phyloP scores from a whole-genome alignment of 2,888 invertebrate genomes.

The Drosophila buzzatii region DNA sequence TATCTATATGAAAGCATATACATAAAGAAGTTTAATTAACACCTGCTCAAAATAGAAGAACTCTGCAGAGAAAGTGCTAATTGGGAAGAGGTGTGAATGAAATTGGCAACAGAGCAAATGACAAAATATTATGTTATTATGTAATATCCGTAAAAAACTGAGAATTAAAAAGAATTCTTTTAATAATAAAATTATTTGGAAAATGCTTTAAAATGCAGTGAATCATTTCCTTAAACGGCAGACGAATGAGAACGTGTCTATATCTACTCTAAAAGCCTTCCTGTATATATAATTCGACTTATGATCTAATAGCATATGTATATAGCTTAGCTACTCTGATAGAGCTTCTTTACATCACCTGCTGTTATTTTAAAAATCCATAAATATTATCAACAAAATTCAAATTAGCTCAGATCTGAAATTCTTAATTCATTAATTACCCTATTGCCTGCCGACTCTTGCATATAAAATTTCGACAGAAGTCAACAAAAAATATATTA shows the following conservation, averaged over 20 bases:
- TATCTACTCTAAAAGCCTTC: background rate
- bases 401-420: background rate
- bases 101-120: conserved; percentile 13
- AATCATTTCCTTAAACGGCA: background rate
- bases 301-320: background rate
- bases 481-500: conserved; percentile 35
- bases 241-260: background rate
- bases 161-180: background rate
- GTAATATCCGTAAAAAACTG: conserved; percentile 29
- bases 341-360: background rate
- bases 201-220: background rate
- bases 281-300: background rate
- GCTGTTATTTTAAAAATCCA: background rate
- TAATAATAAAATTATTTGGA: background rate
- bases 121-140: conserved; percentile 27
- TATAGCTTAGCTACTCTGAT: background rate
- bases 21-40: conserved; percentile 49
- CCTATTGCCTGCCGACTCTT: background rate
- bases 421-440: background rate
- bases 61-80: conserved; percentile 54
- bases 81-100: conserved; percentile 29
- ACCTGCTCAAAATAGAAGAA: conserved; percentile 31
- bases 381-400: background rate
- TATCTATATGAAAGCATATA: background rate
- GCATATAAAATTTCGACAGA: background rate